These are phyloP conservation scores for Xiphophorus maculatus DNA, from an alignment of 2,113 vertebrate species.

Conservation along the genomic window DNA sequence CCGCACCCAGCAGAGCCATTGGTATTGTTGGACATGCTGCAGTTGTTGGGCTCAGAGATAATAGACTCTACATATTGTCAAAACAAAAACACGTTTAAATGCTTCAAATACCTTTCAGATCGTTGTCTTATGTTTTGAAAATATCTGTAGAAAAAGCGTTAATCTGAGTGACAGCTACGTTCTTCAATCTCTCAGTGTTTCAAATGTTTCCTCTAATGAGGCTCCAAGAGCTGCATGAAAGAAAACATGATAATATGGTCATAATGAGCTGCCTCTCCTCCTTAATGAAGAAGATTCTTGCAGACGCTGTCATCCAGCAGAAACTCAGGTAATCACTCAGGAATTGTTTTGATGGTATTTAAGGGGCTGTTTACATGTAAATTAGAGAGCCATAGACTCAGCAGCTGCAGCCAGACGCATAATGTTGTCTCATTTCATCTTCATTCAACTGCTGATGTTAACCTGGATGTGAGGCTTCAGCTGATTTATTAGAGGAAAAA, in stretches of 20 bases:
- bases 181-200: neutral
- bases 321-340: constrained; percentile 33
- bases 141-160: neutral
- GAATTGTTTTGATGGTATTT: constrained; percentile 31
- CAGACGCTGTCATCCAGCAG: constrained; percentile 13
- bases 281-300: neutral
- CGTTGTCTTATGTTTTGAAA: neutral
- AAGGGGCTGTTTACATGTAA: constrained; percentile 40
- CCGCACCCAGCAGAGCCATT: too few relatives aligned
- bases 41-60: neutral
- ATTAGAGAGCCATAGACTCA: constrained; percentile 7
- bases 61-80: neutral
- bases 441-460: neutral
- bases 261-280: constrained; percentile 28
- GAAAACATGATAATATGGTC: constrained; percentile 13
- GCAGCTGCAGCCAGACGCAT: neutral
- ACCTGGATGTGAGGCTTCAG: neutral
- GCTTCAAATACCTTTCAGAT: neutral
- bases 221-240: neutral
- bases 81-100: neutral
- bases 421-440: neutral
- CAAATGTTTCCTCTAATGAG: constrained; percentile 39
- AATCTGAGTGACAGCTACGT: neutral
- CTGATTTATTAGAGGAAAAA: neutral
- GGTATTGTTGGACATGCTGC: neutral